phyloP scores from a whole-genome alignment of 2,797 vertebrate species.

The Merluccius polli region DNA sequence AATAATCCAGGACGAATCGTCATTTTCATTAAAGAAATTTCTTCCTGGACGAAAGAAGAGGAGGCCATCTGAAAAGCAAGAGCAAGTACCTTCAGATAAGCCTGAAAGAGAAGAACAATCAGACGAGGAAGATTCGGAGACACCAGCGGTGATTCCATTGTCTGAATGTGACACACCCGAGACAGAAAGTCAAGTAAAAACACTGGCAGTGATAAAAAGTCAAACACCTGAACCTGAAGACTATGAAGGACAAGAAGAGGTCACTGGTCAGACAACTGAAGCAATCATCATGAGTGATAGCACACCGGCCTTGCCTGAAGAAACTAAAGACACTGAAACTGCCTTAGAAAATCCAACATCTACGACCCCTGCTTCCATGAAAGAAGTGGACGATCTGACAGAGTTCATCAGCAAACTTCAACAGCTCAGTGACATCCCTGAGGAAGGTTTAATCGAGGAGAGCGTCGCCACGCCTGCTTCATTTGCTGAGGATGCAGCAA shows the following conservation, averaged over 20 bases:
- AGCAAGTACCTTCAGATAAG: conserved; percentile 71
- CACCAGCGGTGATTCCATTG: conserved; percentile 87
- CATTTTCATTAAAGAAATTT: conserved; percentile 85
- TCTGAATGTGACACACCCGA: conserved; percentile 85
- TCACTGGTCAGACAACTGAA: conserved; percentile 25
- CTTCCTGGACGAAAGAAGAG: conserved; percentile 84
- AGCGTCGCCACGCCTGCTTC: conserved; percentile 48
- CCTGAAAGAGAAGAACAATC: conserved; percentile 61
- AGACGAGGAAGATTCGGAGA: conserved; percentile 83
- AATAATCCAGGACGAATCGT: conserved; percentile 77
- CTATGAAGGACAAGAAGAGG: conserved; percentile 20
- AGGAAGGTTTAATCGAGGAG: conserved; percentile 71
- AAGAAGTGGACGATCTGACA: conserved; percentile 66
- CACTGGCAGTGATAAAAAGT: conserved; percentile 39
- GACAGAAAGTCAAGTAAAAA: conserved; percentile 62
- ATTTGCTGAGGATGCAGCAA: conserved; percentile 57
- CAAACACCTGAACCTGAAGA: conserved; percentile 36
- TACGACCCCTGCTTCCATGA: conserved; percentile 32
- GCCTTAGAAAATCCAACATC: conserved; percentile 52
- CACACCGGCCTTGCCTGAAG: conserved; percentile 27
- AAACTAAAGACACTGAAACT: conserved; percentile 39
- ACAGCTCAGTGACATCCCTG: conserved; percentile 67
- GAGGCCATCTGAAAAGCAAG: conserved; percentile 75
- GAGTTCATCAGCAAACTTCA: conserved; percentile 66
- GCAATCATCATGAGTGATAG: conserved; percentile 6